Base-by-base conservation (phyloP, 2,113 vertebrate genomes). In the Phylloscopus trochiloides region DNA sequence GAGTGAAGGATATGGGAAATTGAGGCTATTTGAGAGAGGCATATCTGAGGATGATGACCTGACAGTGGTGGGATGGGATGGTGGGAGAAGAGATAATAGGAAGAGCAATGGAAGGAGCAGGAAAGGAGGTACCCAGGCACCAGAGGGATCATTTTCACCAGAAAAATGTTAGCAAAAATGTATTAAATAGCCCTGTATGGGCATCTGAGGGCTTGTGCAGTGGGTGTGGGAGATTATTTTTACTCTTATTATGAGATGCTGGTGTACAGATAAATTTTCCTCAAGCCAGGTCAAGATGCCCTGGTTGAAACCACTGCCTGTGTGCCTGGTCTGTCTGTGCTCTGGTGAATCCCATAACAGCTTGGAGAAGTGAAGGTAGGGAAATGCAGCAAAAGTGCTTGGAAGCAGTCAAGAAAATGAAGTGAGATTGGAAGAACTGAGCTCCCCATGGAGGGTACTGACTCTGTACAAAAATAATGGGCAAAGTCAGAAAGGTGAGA, bases 401-500 rank as follows among this genome's bases (percentile, higher is more conserved):
- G 38, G n/a, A 51, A 90, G 68, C 9, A 94, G 43, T 57, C 54
- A 92, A 76, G 70, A 66, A 87, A 93, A 91, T 38, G 12, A 90
- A 89, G 36, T 21, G 40, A 76, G 55, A 76, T 32, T 32, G 21
- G 43, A 92, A 88, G 75, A 79, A 32, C 67, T 4, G 43, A 83
- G 14, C 5, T 92, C 85, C 63, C 94, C 1, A 0, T 48, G 28
- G 92, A 96, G 28, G 14, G 12, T 42, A 77, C 55, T 83, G 71
- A 80, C 75, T 96, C 86, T 22, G 59, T 73, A 80, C 47, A 90
- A 47, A 92, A 95, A 82, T 83, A 88, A 96, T 86, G 81, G 85
- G 88, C 82, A 93, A 96, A 95, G 95, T 94, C 93, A 95, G 75
- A 88, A 85, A 94, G 93, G 94, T 97, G 90, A 97, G 93, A 90